Evolutionary conservation across 2,888 invertebrate genomes (phyloP).

Genomic region (Leptothorax acervorum): DNA sequence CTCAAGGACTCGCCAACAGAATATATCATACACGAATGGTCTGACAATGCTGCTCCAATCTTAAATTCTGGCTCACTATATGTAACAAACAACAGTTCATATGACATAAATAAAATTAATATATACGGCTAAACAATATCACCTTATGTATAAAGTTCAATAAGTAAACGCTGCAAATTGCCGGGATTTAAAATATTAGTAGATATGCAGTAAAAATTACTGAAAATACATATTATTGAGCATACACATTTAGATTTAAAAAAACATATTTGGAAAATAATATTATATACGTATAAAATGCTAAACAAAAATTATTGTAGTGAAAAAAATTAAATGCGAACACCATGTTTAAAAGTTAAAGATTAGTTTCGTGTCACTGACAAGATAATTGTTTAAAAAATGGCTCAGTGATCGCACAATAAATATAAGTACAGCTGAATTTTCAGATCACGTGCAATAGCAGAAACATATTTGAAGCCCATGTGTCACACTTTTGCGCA

Average conservation of each 20-base stretch:
- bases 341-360: neutral
- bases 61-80: conserved; percentile 83
- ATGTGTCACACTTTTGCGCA: neutral
- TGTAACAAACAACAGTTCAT: conserved; percentile 38
- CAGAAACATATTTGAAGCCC: neutral
- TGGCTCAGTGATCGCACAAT: neutral
- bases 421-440: neutral
- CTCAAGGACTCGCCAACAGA: conserved; percentile 85
- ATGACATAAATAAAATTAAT: neutral
- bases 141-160: neutral
- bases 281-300: neutral
- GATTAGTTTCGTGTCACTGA: neutral
- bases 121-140: neutral
- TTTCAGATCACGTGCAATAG: neutral
- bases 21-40: conserved; percentile 86
- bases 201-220: neutral
- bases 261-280: conserved; percentile 2
- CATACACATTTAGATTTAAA: neutral
- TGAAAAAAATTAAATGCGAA: neutral
- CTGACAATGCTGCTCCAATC: conserved; percentile 86
- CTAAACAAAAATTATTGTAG: neutral
- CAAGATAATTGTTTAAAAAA: neutral
- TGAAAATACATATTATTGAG: neutral
- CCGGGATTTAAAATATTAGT: neutral
- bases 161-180: neutral